Base-by-base conservation (phyloP, 2,113 vertebrate genomes). In the Albula glossodonta region DNA sequence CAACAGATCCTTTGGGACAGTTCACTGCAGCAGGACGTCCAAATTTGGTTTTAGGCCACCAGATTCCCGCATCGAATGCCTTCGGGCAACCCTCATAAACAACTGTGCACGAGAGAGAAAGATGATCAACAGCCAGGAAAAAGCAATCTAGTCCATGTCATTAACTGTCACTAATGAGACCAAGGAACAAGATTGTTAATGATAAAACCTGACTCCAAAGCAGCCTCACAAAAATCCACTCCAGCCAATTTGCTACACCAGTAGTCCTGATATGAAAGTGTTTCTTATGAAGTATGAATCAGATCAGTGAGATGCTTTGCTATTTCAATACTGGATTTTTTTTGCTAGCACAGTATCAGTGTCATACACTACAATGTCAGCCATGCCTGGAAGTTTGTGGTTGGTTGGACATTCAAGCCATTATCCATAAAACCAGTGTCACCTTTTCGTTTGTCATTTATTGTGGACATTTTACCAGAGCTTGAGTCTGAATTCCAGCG, bases 31-130 rank as follows among this genome's bases (percentile, higher is more conserved):
- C 96, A 5, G 97, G 97, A 78, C 95, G 96, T 9, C 96, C 97
- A 84, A 97, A 97, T 89, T 95, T 96, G 53, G 97, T 98, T 91
- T 95, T 96, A 2, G 97, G 97, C 97, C 97, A 98, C 97, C 97
- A 97, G 92, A 97, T 96, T 83, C 95, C 95, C 5, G 96, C 94
- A 80, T 96, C 96, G 0, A 97, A 97, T 0, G 96, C 95, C 87
- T 95, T 95, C 80, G 97, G 97, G 87, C 97, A 97, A 25, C 96
- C 96, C 1, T 95, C 96, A 88, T 98, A 98, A 93, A 97, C 95
- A 79, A 98, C 97, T 98, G 91, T 86, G 89, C 85, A 74, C 15
- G 22, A 86, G 31, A 85, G 22, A 82, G 53, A 51, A 86, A 41
- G 31, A 41, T 41, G 10, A 82, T 63, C 25, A 85, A 78, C 25